Base-by-base conservation (phyloP, 2,797 vertebrate species). In the Alectoris magna region DNA sequence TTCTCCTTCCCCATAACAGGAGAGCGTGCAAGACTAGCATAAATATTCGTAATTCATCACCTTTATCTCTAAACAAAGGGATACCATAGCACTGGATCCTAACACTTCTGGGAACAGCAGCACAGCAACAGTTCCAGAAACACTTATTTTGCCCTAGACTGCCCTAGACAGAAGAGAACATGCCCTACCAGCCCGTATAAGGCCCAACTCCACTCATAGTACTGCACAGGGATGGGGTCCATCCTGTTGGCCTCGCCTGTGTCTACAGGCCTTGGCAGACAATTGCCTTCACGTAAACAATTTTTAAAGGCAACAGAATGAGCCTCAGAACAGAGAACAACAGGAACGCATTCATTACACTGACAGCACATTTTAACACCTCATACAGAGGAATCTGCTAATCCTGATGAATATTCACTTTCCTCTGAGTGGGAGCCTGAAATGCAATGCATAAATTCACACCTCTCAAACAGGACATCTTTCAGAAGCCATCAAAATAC, bases 371-470 rank as follows among this genome's bases (percentile, higher is more conserved):
- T 34, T 79, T 85, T 86, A 78, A 73, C 92, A 83, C 70, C 59
- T 78, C 41, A 39, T 27, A 29, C 51, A 84, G 80, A 88, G 73
- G 73, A 76, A 81, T 68, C 72, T 93, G 84, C 62, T 95, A 95
- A 93, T 93, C 86, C 71, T 24, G 4, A 92, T 81, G 85, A 96
- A 94, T 89, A 91, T 79, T 87, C 90, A 87, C 58, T 44, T 55
- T 91, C 51, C 60, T 91, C 56, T 73, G 64, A 95, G 68, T 66
- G 83, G 78, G 9, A 95, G 58, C 15, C 39, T 48, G 21, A 79
- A 95, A 93, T 4, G 14, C 56, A 69, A 60, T 77, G 75, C 84
- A 96, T 91, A 94, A 96, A 96, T 96, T 96, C 88, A 94, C 91
- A 86, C 86, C 72, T 91, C 53, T 66, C 72, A 91, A 92, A 92